Conservation (phyloP, 1,140 invertebrate genomes). For the Meloidogyne chitwoodi region DNA sequence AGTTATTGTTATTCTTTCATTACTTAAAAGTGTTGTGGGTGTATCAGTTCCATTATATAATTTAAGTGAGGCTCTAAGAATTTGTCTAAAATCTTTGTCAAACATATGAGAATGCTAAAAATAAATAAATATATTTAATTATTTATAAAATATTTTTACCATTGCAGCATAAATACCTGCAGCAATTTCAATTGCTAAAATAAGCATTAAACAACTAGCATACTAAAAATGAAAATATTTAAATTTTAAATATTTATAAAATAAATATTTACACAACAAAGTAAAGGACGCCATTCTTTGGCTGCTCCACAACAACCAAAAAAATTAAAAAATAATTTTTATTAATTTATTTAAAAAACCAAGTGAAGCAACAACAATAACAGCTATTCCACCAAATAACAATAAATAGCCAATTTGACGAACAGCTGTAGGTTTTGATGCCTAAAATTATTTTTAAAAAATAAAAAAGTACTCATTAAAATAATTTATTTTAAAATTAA, state of each 20-base stretch:
- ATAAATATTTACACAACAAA: slow-evolving; percentile 49
- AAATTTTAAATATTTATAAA: slow-evolving; percentile 2
- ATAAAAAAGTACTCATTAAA: neutral
- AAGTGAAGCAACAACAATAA: slow-evolving; percentile 54
- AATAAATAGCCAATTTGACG: slow-evolving; percentile 57
- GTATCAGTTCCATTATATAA: slow-evolving; percentile 57
- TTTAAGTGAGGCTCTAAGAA: slow-evolving; percentile 29
- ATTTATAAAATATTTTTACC: slow-evolving; percentile 45
- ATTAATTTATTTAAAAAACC: slow-evolving; percentile 18
- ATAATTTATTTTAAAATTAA: neutral
- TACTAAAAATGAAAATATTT: slow-evolving; percentile 38
- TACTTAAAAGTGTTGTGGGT: neutral
- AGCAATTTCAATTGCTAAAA: slow-evolving; percentile 56
- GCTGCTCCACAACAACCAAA: slow-evolving; percentile 56
- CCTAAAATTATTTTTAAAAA: slow-evolving; percentile 32
- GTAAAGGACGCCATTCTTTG: slow-evolving; percentile 56
- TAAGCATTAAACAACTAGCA: slow-evolving; percentile 56
- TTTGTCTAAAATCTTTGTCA: slow-evolving; percentile 53
- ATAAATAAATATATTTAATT: neutral
- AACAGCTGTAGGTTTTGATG: slow-evolving; percentile 57
- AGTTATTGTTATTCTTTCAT: slow-evolving; percentile 11
- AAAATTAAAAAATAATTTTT: neutral
- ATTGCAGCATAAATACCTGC: slow-evolving; percentile 57
- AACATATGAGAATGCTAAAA: slow-evolving; percentile 33
- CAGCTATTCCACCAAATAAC: slow-evolving; percentile 51